Evolutionary conservation across 2,113 vertebrate species (phyloP), one percentile per base, ranked within the genome.

Genomic region (Rana temporaria): DNA sequence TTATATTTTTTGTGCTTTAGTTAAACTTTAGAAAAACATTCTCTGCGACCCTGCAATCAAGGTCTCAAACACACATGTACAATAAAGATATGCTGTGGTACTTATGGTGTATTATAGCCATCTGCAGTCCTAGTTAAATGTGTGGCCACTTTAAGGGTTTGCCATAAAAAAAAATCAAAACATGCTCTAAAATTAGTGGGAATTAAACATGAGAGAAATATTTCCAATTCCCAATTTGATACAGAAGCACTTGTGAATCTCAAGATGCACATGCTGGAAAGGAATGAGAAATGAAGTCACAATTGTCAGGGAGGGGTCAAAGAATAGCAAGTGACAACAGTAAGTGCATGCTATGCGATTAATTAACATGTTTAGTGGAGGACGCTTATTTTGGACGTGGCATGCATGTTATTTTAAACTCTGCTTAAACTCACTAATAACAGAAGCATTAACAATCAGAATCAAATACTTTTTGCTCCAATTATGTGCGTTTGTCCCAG

Each of bases 391-490:
- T 79, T 68, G 17, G 53, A 68, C n/a, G 12, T 19, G 22, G 48
- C 76, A 68, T 75, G 80, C 80, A 24, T 22, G 62, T 66, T 82
- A 82, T 67, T 75, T 38, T 57, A 12, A 85, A 90, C 88, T 89
- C 38, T 86, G 86, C 88, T 90, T 84, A 90, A 86, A 90, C 86
- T 79, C 90, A 87, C 87, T 91, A 86, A 87, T 85, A 18, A 15
- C 20, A 38, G 53, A 85, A 87, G 81, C 69, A 82, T 88, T 17
- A 85, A 88, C 70, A 0, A 92, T 90, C 86, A 91, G 88, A 85
- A 52, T 20, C 17, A 90, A 92, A 94, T 93, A 93, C 93, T 93
- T 92, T 87, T 94, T 94, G 93, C 94, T 94, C 92, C 94, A 94
- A 92, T 89, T 79, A 87, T 85, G 32, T 84, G 71, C 84, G n/a